Conservation (phyloP, 2,113 vertebrate species). For the Acanthisitta chloris region DNA sequence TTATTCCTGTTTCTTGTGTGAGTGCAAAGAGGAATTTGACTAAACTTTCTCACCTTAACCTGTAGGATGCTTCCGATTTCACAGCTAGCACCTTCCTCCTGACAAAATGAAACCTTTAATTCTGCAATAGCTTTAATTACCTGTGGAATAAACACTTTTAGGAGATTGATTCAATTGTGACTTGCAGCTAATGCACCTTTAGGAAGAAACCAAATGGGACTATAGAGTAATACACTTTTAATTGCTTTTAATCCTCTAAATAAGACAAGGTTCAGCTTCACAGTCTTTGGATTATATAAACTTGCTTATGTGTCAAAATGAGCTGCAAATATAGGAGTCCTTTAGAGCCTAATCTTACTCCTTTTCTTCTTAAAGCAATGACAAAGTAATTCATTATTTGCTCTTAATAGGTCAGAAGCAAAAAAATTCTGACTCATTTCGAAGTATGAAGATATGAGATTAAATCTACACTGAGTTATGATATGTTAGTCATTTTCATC, state of each 20-base stretch:
- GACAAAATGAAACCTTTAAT: background rate
- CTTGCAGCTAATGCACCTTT: background rate
- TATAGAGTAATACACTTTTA: background rate
- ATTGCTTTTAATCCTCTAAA: conserved; percentile 49
- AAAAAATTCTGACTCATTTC: conserved; percentile 62
- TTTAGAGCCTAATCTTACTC: conserved; percentile 64
- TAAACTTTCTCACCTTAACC: background rate
- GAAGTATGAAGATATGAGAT: conserved; percentile 67
- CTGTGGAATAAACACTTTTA: conserved; percentile 24
- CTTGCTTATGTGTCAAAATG: conserved; percentile 49
- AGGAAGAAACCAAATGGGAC: background rate
- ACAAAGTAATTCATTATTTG: conserved; percentile 68
- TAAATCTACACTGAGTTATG: conserved; percentile 65
- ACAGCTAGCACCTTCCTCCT: background rate
- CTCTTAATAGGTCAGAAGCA: conserved; percentile 62
- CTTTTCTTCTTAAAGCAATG: conserved; percentile 20
- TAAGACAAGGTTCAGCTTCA: conserved; percentile 55
- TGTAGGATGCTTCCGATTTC: background rate
- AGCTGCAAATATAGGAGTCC: conserved; percentile 47
- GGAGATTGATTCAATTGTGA: background rate
- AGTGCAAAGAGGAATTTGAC: background rate
- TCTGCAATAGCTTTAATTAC: conserved; percentile 25
- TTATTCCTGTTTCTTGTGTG: background rate
- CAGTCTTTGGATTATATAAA: conserved; percentile 76
- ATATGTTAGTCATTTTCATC: conserved; percentile 37